Conservation (phyloP, 2,797 vertebrate species). For the Cossypha heuglini region DNA sequence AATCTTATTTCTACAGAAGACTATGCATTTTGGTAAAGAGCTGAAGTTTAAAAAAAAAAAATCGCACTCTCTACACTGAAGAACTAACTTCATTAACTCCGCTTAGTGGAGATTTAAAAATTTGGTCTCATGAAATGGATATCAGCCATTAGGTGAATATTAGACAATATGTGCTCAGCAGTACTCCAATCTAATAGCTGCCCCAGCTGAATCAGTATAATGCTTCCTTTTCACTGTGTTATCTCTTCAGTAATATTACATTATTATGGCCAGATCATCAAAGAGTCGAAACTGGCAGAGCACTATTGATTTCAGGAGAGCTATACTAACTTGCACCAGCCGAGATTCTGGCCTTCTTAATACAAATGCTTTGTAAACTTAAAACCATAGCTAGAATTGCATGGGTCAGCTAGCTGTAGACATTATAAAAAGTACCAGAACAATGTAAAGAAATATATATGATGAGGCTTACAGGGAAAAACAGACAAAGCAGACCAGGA, state of each 20-base stretch:
- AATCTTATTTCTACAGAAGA: background rate
- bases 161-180: slow-evolving; percentile 56
- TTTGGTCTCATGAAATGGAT: background rate
- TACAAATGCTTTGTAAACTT: background rate
- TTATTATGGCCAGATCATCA: slow-evolving; percentile 43
- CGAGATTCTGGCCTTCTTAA: background rate
- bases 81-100: background rate
- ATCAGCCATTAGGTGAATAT: slow-evolving; percentile 39
- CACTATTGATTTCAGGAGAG: slow-evolving; percentile 34
- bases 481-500: background rate
- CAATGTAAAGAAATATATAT: background rate
- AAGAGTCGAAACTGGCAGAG: slow-evolving; percentile 2
- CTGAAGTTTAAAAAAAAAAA: background rate
- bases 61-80: background rate
- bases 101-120: background rate
- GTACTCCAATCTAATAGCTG: slow-evolving; percentile 10
- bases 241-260: slow-evolving; percentile 38
- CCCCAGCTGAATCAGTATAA: slow-evolving; percentile 35
- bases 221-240: slow-evolving; percentile 1
- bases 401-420: background rate
- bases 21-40: background rate
- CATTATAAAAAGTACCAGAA: background rate
- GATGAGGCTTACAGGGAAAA: background rate
- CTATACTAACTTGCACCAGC: background rate
- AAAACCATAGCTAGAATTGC: background rate